Percentiles rank a stretch among this genome's conserved stretches.
Conservation (phyloP, 2,113 vertebrate genomes). For the Ophthalmolycus amberensis region DNA sequence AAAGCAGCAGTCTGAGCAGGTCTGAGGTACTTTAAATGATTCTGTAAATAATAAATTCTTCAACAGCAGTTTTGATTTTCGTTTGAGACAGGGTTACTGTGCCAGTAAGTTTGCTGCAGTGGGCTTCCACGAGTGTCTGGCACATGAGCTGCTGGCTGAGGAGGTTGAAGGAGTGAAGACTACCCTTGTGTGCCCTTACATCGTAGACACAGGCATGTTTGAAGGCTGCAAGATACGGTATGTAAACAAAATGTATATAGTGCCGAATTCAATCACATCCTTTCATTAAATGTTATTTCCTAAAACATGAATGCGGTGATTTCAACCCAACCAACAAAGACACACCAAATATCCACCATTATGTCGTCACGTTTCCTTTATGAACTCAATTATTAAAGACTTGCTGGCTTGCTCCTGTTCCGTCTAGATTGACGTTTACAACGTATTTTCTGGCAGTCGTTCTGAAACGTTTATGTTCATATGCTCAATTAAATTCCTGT, state of each 20-base stretch:
- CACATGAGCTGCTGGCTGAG: conserved; percentile 78
- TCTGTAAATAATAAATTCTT: neutral
- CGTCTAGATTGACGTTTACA: neutral
- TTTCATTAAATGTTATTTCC: neutral
- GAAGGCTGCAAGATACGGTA: conserved; percentile 75
- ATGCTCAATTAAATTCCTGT: neutral
- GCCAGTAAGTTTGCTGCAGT: conserved; percentile 82
- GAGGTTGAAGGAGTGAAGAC: conserved; percentile 78
- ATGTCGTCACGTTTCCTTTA: neutral
- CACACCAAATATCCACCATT: neutral
- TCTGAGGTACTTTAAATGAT: neutral
- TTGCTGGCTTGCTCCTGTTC: neutral
- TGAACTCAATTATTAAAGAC: neutral
- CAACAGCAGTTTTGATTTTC: conserved; percentile 4
- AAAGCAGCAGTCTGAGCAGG: neutral
- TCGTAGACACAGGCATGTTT: conserved; percentile 78
- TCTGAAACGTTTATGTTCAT: neutral
- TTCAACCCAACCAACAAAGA: neutral
- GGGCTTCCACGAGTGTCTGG: conserved; percentile 81
- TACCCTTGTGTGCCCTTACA: conserved; percentile 79
- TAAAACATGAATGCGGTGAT: neutral
- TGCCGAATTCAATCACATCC: neutral
- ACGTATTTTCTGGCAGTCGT: neutral
- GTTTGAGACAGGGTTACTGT: conserved; percentile 77
- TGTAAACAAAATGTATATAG: neutral